Conservation (phyloP, 1,140 invertebrate genomes). For the Bombus pascuorum region DNA sequence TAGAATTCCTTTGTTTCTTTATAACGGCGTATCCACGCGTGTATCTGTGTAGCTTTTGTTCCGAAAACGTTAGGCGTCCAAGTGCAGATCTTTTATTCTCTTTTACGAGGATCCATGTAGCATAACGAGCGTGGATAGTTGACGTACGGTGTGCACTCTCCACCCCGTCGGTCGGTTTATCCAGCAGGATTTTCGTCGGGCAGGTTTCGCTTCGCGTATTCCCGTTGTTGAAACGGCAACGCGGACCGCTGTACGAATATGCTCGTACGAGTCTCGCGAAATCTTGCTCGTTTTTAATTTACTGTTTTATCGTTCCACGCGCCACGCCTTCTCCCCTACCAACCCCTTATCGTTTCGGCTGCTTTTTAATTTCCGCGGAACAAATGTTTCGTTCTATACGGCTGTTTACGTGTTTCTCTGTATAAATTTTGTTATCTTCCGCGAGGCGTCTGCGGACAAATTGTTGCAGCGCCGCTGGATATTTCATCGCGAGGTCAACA, state of each 20-base stretch:
- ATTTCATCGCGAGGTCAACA: background rate
- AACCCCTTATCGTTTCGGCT: background rate
- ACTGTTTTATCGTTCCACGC: conserved; percentile 9
- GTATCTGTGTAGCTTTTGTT: conserved; percentile 53
- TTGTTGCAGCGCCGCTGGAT: background rate
- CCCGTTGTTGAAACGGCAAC: conserved; percentile 15
- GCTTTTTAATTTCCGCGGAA: conserved; percentile 20
- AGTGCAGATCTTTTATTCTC: conserved; percentile 52
- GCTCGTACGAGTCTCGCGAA: background rate
- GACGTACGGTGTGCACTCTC: background rate
- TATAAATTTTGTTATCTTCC: conserved; percentile 12
- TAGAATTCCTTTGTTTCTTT: conserved; percentile 48
- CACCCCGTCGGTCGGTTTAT: conserved; percentile 15
- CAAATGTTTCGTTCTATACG: background rate
- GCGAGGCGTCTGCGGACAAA: background rate
- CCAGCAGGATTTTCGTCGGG: conserved; percentile 45
- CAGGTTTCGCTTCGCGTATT: background rate
- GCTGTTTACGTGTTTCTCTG: background rate
- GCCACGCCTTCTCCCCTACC: too few relatives aligned
- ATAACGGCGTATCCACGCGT: conserved; percentile 30
- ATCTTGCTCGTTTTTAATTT: conserved; percentile 33
- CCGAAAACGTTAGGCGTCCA: conserved; percentile 44
- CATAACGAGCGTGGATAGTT: conserved; percentile 20
- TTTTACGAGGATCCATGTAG: conserved; percentile 10
- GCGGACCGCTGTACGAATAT: background rate